Evolutionary conservation across 2,113 vertebrate genomes (phyloP).

Genomic region (Bos taurus): ARS-UCD2.0 NC_037336.1:25942001-25942500

Average conservation of each 20-base stretch:
- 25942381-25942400: slow-evolving; percentile 61
- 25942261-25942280: slow-evolving; percentile 74
- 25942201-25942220: slow-evolving; percentile 66
- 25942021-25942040: neutral
- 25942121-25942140: slow-evolving; percentile 59
- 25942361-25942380: slow-evolving; percentile 65
- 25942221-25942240: slow-evolving; percentile 80
- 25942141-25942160: slow-evolving; percentile 54
- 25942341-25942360: slow-evolving; percentile 74
- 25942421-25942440: neutral
- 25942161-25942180: neutral
- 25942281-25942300: slow-evolving; percentile 83
- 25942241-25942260: slow-evolving; percentile 72
- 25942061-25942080: neutral
- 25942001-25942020: neutral
- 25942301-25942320: slow-evolving; percentile 72
- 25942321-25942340: slow-evolving; percentile 80
- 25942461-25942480: neutral
- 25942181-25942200: slow-evolving; percentile 66
- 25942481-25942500: neutral
- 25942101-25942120: slow-evolving; percentile 54
- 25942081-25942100: slow-evolving; percentile 43
- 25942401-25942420: neutral
- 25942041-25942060: neutral
- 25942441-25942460: neutral